phyloP scores from a whole-genome alignment of 2,113 vertebrate genomes.

The Oryzias javanicus region DNA sequence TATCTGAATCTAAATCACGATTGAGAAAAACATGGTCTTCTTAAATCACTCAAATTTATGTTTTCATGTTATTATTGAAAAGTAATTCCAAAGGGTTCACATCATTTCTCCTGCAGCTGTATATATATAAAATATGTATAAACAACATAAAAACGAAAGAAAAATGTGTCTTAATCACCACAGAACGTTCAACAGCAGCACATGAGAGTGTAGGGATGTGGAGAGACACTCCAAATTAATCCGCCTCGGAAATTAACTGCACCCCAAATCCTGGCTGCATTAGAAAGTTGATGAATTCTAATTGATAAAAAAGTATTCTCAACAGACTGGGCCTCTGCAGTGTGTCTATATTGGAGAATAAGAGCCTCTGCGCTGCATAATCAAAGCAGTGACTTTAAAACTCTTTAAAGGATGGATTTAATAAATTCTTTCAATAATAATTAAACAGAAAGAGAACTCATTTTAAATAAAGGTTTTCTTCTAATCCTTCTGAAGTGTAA shows the following conservation, averaged over 20 bases:
- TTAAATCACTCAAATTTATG: too few species aligned
- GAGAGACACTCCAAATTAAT: conserved; percentile 22
- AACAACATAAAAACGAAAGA: too few species aligned
- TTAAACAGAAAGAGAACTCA: conserved; percentile 41
- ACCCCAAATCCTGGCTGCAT: conserved; percentile 41
- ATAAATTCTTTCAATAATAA: conserved; percentile 56
- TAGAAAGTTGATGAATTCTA: conserved; percentile 55
- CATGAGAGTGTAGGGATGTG: too few species aligned
- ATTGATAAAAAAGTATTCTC: conserved; percentile 45
- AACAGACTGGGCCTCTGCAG: conserved; percentile 19
- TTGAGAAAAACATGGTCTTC: too few species aligned
- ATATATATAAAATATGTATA: too few species aligned
- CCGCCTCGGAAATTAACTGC: conserved; percentile 46
- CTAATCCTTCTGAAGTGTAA: conserved; percentile 53
- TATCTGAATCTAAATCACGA: too few species aligned
- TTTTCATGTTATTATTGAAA: too few species aligned
- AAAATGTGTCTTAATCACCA: too few species aligned
- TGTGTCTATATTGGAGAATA: conserved; percentile 13
- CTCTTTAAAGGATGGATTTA: conserved; percentile 41
- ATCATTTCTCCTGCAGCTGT: too few species aligned
- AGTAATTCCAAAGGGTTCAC: too few species aligned
- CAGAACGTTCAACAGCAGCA: too few species aligned
- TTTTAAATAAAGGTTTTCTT: conserved; percentile 39
- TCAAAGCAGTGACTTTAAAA: conserved; percentile 39
- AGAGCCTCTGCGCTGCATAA: conserved; percentile 4